A percentile compares a stretch with the other conserved stretches of the same genome.
Evolutionary conservation across 2,113 vertebrate genomes (phyloP).

Genomic region (Montifringilla adamsi): DNA sequence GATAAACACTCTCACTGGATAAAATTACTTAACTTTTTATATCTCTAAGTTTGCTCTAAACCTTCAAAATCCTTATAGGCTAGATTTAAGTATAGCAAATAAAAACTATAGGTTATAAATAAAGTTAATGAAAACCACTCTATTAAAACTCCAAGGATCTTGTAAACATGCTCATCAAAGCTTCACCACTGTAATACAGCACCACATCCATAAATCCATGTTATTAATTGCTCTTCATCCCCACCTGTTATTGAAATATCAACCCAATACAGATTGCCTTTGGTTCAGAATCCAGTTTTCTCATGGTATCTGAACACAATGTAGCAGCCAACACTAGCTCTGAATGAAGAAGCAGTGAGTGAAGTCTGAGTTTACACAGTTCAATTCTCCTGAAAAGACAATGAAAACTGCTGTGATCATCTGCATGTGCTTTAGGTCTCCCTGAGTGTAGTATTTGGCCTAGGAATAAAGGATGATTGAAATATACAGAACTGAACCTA

Average conservation of each 20-base stretch:
- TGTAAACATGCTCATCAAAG: conserved; percentile 30
- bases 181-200: not conserved
- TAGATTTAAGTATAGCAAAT: conserved; percentile 50
- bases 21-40: conserved; percentile 65
- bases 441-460: not conserved
- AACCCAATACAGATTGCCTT: not conserved
- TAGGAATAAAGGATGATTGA: not conserved
- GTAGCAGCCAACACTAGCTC: not conserved
- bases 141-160: conserved; percentile 46
- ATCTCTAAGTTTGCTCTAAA: conserved; percentile 52
- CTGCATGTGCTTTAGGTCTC: not conserved
- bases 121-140: conserved; percentile 44
- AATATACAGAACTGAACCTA: not conserved
- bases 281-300: conserved; percentile 12
- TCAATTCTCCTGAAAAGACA: not conserved
- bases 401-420: not conserved
- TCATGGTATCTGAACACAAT: not conserved
- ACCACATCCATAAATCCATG: not conserved
- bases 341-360: not conserved
- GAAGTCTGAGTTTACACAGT: not conserved
- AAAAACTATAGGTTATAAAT: conserved; percentile 56
- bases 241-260: conserved; percentile 20
- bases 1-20: conserved; percentile 66
- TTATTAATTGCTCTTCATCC: conserved; percentile 20
- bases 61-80: conserved; percentile 55